Evolutionary conservation across 1,140 invertebrate genomes (phyloP).

Genomic region (Luehdorfia chinensis): DNA sequence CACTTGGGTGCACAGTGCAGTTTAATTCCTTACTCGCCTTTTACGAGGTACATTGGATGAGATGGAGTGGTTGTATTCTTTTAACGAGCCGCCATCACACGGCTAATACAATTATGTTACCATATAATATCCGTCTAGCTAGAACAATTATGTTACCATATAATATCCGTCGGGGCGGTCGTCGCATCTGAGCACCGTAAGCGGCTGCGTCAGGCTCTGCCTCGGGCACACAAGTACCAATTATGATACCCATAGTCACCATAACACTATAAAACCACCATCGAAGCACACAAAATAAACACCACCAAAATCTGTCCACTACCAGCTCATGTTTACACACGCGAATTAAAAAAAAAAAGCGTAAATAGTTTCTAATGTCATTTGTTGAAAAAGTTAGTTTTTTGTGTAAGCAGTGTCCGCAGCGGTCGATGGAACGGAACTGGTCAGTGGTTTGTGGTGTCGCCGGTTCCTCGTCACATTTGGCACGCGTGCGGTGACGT

Average conservation of each 20-base stretch:
- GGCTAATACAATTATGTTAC: too few relatives aligned
- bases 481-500: conserved; percentile 51
- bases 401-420: conserved; percentile 2
- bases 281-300: too few relatives aligned
- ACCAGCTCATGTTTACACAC: neutral
- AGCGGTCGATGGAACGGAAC: conserved; percentile 26
- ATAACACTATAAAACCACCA: conserved; percentile 31
- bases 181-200: conserved; percentile 52
- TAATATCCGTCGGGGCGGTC: conserved; percentile 55
- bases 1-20: too few relatives aligned
- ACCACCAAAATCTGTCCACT: conserved; percentile 18
- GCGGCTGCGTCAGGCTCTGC: conserved; percentile 79
- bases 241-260: conserved; percentile 83
- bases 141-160: too few relatives aligned
- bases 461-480: conserved; percentile 23
- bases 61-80: too few relatives aligned
- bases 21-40: too few relatives aligned
- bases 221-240: conserved; percentile 85
- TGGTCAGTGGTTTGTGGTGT: conserved; percentile 25
- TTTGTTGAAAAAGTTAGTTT: neutral
- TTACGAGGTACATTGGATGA: too few relatives aligned
- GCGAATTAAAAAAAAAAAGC: too few relatives aligned
- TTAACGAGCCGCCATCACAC: too few relatives aligned
- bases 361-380: neutral
- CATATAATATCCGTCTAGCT: too few relatives aligned